phyloP scores from a whole-genome alignment of 2,888 invertebrate genomes.

The Leptopilina myrica region DNA sequence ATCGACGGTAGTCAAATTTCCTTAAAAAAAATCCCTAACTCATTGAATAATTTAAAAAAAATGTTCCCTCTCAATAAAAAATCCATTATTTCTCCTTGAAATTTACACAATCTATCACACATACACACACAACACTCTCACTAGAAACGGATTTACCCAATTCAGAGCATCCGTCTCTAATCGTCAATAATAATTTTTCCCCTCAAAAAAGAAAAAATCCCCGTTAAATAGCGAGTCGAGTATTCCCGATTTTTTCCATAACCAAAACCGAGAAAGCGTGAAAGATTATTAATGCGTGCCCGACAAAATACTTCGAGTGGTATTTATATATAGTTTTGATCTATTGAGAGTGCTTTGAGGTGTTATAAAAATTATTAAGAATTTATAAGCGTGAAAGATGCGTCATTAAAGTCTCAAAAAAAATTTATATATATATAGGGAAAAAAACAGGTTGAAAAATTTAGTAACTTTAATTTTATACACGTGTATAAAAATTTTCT shows the following conservation, averaged over 20 bases:
- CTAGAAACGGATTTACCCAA: not conserved
- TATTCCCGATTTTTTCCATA: constrained; percentile 17
- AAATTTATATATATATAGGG: not conserved
- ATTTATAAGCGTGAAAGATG: constrained; percentile 1
- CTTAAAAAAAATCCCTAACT: too few species aligned
- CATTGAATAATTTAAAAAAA: too few species aligned
- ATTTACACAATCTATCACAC: too few species aligned
- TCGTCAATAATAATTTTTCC: constrained; percentile 16
- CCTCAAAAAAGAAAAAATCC: not conserved
- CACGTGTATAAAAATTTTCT: not conserved
- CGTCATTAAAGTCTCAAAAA: not conserved
- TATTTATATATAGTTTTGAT: not conserved
- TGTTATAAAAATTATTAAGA: not conserved
- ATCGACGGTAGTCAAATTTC: too few species aligned
- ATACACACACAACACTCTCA: too few species aligned
- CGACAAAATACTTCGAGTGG: not conserved
- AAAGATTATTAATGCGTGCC: constrained; percentile 18
- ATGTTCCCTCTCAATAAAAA: too few species aligned
- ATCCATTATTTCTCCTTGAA: too few species aligned
- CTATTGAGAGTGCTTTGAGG: not conserved
- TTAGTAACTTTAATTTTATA: not conserved
- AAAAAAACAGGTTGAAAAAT: not conserved
- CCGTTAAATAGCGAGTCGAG: not conserved
- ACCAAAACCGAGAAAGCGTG: constrained; percentile 13
- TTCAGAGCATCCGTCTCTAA: constrained; percentile 32